Conservation (phyloP, 2,888 invertebrate species). For the Drosophila cyrtoloma region DNA sequence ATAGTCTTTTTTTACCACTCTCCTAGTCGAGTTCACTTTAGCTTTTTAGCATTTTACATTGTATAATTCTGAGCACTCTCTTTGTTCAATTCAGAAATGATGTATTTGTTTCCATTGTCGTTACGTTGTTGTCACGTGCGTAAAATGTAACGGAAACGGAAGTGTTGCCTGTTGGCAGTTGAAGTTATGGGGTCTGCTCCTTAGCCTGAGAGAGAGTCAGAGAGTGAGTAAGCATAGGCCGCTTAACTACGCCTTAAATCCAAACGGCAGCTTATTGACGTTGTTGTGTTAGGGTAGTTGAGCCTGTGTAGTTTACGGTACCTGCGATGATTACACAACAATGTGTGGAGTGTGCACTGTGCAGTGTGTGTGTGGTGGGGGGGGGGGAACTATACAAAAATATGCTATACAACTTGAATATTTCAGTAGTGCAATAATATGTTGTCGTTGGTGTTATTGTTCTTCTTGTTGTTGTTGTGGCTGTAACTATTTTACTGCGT, state of each 20-base stretch:
- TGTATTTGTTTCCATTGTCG: conserved; percentile 36
- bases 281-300: conserved; percentile 23
- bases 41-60: background rate
- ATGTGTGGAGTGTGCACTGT: conserved; percentile 24
- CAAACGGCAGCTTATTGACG: conserved; percentile 53
- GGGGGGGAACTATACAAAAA: conserved; percentile 14
- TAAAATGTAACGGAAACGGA: conserved; percentile 58
- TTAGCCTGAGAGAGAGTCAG: background rate
- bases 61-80: background rate
- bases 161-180: conserved; percentile 52
- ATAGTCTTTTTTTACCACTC: background rate
- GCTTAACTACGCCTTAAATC: conserved; percentile 64
- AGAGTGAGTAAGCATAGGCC: conserved; percentile 25
- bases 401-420: conserved; percentile 21
- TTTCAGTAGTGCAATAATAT: conserved; percentile 33
- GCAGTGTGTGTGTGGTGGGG: background rate
- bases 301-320: conserved; percentile 22
- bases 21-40: background rate
- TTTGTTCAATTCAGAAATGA: conserved; percentile 6
- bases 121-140: conserved; percentile 53
- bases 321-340: conserved; percentile 74
- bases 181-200: conserved; percentile 32
- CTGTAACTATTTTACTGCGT: conserved; percentile 71
- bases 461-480: conserved; percentile 32
- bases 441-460: conserved; percentile 25